Conservation (phyloP, 1,140 invertebrate species). For the Frieseomelitta varia region DNA sequence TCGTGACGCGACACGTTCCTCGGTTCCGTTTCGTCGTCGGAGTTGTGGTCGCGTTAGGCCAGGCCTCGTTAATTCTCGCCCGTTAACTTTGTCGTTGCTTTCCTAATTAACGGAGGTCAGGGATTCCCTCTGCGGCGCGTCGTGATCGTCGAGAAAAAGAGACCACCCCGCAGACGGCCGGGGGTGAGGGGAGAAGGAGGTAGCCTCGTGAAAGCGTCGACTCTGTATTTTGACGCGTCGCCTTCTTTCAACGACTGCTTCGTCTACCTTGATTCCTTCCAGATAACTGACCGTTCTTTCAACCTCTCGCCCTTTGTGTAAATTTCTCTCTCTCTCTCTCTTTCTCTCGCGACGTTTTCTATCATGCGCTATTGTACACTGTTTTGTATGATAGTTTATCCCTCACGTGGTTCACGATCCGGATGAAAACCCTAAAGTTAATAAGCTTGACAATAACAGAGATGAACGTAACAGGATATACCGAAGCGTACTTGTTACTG, state of each 20-base stretch:
- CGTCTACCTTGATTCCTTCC: background rate
- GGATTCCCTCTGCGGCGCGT: background rate
- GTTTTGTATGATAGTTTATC: background rate
- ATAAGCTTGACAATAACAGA: background rate
- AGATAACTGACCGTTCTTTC: too few species aligned
- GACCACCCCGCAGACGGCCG: background rate
- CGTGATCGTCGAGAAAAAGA: background rate
- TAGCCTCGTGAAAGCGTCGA: background rate
- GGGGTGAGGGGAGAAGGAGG: too few species aligned
- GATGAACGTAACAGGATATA: slow-evolving; percentile 10
- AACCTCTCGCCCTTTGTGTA: background rate
- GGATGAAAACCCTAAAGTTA: background rate
- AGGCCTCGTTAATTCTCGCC: slow-evolving; percentile 30
- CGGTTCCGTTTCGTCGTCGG: background rate
- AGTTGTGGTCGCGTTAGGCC: background rate
- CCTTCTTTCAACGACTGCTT: background rate
- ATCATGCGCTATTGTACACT: background rate
- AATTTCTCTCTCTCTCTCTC: background rate
- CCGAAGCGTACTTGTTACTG: background rate
- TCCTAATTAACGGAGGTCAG: slow-evolving; percentile 40
- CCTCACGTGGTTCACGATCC: background rate
- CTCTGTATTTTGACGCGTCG: background rate
- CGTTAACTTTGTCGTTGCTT: slow-evolving; percentile 40
- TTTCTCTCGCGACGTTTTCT: background rate
- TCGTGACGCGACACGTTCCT: slow-evolving; percentile 12